Base-by-base conservation (phyloP, 2,888 invertebrate genomes). In the Caenorhabditis zanzibari region DNA sequence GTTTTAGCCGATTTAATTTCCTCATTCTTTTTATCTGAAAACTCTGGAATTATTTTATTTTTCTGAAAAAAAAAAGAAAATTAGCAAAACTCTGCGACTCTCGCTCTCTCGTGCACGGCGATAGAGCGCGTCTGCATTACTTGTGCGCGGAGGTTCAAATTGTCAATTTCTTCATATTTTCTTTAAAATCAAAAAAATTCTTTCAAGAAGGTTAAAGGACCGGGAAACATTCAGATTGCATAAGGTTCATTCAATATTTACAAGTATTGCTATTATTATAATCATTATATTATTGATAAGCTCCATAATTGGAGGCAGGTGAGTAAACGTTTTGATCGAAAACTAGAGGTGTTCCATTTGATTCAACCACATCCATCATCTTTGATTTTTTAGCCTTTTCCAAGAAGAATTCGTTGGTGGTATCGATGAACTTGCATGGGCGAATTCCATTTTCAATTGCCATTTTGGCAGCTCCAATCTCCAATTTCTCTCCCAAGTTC, bases 401-500 rank as follows among this genome's bases (percentile, higher is more conserved):
- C 59, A 84, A 22, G 61, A 77, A 84, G 71, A 80, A 84, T 22
- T 68, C 44, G 61, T 84, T 80, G 10, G 59, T 56, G 0, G 80
- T 84, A 56, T 84, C 83, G 59, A 84, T 84, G 56, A 84, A 84
- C n/a, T 84, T 84, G 49, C 75, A 80, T 12, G 83, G 83, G 7
- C 80, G 28, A 38, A 84, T 84, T 28, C 83, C 83, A 26, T 61
- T 69, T 69, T 84, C 38, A 26, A 84, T 80, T 3, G 80, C 83
- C 75, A 84, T 80, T 54, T 84, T 84, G 4, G 80, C 80, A 4
- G 80, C 83, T 58, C 83, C 83, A 47, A 81, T 80, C 32, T 84
- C 83, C 0, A 84, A 52, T 41, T 80, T 84, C 47, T 84, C 83
- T 28, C 83, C 80, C 0, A 84, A 24, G 49, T 84, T 84, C 54